These are phyloP conservation scores for Sialia sialis DNA, from an alignment of 2,113 vertebrate genomes.

Conservation along the genomic window DNA sequence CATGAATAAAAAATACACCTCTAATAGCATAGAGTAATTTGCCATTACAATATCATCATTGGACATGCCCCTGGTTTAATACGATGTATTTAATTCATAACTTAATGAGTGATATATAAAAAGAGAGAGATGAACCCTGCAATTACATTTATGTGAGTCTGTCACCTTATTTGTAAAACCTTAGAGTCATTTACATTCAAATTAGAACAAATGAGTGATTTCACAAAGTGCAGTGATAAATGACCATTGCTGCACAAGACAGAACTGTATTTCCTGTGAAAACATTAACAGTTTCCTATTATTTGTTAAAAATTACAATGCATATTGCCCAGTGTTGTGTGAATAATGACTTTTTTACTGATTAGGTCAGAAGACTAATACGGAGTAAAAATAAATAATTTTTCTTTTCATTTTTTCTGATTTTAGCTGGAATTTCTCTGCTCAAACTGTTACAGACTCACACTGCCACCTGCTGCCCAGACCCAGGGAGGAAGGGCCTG, in stretches of 20 bases:
- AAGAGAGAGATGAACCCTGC: slow-evolving; percentile 87
- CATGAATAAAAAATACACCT: slow-evolving; percentile 89
- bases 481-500: neutral
- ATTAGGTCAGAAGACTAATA: slow-evolving; percentile 83
- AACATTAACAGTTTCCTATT: slow-evolving; percentile 82
- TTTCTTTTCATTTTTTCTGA: slow-evolving; percentile 74
- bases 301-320: slow-evolving; percentile 86
- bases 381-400: slow-evolving; percentile 81
- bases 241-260: slow-evolving; percentile 77
- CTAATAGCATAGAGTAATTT: slow-evolving; percentile 88
- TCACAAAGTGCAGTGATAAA: slow-evolving; percentile 85
- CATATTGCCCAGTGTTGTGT: slow-evolving; percentile 82
- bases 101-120: slow-evolving; percentile 90
- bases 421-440: slow-evolving; percentile 53
- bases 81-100: slow-evolving; percentile 91
- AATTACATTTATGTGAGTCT: slow-evolving; percentile 90
- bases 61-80: slow-evolving; percentile 90
- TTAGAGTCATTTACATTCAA: slow-evolving; percentile 90
- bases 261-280: slow-evolving; percentile 79
- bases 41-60: slow-evolving; percentile 90
- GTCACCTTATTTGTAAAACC: slow-evolving; percentile 91
- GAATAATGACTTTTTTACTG: slow-evolving; percentile 86
- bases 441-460: slow-evolving; percentile 58
- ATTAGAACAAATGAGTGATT: slow-evolving; percentile 90
- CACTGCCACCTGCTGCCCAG: slow-evolving; percentile 79